A percentile compares a stretch with the other conserved stretches of the same genome.
Conservation (phyloP, 2,888 invertebrate species). For the Caenorhabditis drosophilae region DNA sequence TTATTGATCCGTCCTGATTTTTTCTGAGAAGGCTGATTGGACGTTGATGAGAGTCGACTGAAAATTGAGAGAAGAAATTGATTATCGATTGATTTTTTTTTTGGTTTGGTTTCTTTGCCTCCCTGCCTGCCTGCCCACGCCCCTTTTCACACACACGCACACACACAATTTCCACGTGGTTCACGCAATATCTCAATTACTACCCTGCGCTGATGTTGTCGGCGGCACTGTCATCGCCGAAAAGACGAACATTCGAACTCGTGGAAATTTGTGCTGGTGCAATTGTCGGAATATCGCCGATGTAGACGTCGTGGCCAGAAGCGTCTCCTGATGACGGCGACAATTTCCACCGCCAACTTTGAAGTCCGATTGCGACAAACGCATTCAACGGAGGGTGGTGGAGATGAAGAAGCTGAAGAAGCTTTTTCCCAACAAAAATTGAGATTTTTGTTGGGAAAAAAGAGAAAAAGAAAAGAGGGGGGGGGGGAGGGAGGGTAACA, state of each 20-base stretch:
- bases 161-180: not conserved
- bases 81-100: not conserved
- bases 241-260: slow-evolving; percentile 29
- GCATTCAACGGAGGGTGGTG: slow-evolving; percentile 11
- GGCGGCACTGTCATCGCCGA: slow-evolving; percentile 39
- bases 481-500: too few relatives aligned
- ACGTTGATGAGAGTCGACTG: slow-evolving; percentile 34
- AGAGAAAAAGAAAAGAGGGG: too few relatives aligned
- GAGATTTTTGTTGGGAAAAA: too few relatives aligned
- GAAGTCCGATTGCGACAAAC: not conserved
- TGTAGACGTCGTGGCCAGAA: too few relatives aligned
- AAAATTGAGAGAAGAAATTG: slow-evolving; percentile 2
- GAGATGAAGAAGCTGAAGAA: slow-evolving; percentile 1
- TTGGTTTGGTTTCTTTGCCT: too few relatives aligned
- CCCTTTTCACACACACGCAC: too few relatives aligned
- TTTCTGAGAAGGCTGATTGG: slow-evolving; percentile 20
- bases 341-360: not conserved
- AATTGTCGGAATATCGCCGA: too few relatives aligned
- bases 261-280: too few relatives aligned
- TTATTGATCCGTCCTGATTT: not conserved
- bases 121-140: too few relatives aligned
- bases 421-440: not conserved
- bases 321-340: slow-evolving; percentile 2
- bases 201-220: slow-evolving; percentile 13
- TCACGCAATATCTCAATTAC: not conserved